Evolutionary conservation across 2,113 vertebrate species (phyloP), one percentile per base, ranked within the genome.

Genomic region (Empidonax traillii): DNA sequence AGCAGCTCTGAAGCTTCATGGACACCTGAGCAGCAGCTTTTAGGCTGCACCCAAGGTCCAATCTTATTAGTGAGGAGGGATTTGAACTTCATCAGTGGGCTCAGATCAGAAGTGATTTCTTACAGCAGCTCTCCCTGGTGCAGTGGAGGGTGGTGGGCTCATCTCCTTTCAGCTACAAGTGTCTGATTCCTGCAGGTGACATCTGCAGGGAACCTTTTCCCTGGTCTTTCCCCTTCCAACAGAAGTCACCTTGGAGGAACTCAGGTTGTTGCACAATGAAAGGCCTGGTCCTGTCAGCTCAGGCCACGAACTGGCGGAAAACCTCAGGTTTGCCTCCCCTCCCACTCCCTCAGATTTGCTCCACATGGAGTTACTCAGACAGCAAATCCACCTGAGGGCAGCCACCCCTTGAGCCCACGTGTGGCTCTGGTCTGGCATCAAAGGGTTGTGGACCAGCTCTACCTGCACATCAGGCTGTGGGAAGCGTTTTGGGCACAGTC

Each of bases 381-480:
- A 46, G 31, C 24, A 41, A 76, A 80, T 31, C 53, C 35, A 25
- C 24, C 49, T 75, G 75, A 53, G 25, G 65, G 79, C 83, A 85
- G 86, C n/a, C 4, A 2, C 14, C 28, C 58, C 53, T 44, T 3
- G 35, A 46, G 31, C 33, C 71, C 53, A 8, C 0, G 0, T 3
- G 0, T 13, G 37, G 69, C 77, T 71, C 53, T 39, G 41, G 5
- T 28, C 37, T 4, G 22, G 37, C 1, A 1, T 15, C 15, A 7
- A 41, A 2, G 41, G 81, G 33, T 47, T 18, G 0, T 28, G 2
- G 14, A 53, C 46, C 63, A 9, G 0, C 30, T 53, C 13, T 0
- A 13, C 1, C 12, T 15, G 39, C 7, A 14, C 3, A 22, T 5
- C 12, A 2, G 67, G 58, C 35, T 68, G 31, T 7, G 7, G 22